Evolutionary conservation across 2,113 vertebrate species (phyloP).

Genomic region (Onychostruthus taczanowskii): DNA sequence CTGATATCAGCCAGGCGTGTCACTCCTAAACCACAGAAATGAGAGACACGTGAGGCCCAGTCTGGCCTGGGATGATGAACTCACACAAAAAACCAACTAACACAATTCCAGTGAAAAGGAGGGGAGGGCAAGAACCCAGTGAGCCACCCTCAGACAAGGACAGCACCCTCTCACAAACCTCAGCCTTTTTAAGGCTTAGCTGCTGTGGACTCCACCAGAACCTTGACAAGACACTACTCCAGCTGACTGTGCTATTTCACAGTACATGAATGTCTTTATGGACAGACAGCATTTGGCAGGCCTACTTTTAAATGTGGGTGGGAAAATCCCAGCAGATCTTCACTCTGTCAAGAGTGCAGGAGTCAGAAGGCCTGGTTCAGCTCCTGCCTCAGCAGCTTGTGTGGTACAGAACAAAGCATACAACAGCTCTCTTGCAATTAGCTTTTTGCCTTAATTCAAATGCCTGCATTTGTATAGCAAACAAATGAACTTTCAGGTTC

Average conservation of each 20-base stretch:
- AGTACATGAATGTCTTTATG: not conserved
- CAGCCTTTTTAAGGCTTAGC: not conserved
- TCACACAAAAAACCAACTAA: not conserved
- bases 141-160: not conserved
- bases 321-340: not conserved
- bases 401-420: not conserved
- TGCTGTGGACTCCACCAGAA: not conserved
- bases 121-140: not conserved
- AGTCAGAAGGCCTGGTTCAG: not conserved
- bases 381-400: not conserved
- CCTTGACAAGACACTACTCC: not conserved
- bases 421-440: not conserved
- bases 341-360: not conserved
- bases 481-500: not conserved
- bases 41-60: not conserved
- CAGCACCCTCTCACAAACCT: not conserved
- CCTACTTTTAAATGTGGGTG: not conserved
- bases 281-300: not conserved
- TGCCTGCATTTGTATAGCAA: not conserved
- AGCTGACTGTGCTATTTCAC: not conserved
- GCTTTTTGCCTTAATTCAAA: not conserved
- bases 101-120: not conserved
- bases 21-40: constrained; percentile 73
- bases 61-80: not conserved
- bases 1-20: constrained; percentile 84